Conservation (phyloP, 2,797 vertebrate genomes). For the Gobio occitaniae region DNA sequence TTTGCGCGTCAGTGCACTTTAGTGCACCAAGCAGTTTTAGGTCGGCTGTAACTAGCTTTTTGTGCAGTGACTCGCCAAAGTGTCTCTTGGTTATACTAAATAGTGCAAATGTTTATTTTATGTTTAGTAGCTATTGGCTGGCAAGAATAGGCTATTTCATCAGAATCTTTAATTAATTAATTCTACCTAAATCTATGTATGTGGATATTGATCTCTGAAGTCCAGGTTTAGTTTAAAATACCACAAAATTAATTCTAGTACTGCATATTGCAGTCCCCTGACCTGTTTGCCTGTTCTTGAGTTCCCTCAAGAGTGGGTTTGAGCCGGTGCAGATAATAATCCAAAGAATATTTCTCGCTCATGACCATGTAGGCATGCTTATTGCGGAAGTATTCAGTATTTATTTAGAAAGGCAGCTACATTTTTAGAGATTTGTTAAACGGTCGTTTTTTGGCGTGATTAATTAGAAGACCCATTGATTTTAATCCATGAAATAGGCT, state of each 20-base stretch:
- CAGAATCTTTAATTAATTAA: background rate
- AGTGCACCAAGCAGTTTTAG: constrained; percentile 40
- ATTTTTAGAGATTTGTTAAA: constrained; percentile 36
- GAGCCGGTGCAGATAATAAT: constrained; percentile 18
- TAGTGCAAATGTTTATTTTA: background rate
- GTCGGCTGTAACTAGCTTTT: background rate
- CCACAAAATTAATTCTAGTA: background rate
- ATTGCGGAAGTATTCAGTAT: constrained; percentile 41
- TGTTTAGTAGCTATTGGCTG: background rate
- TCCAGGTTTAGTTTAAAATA: background rate
- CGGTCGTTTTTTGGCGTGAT: constrained; percentile 15
- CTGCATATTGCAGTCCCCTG: background rate
- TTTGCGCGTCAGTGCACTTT: constrained; percentile 51
- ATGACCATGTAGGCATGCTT: constrained; percentile 45
- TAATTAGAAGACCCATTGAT: constrained; percentile 44
- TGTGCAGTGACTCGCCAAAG: background rate
- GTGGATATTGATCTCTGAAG: background rate
- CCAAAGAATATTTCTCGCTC: constrained; percentile 48
- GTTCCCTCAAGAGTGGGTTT: constrained; percentile 28
- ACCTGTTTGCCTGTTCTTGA: constrained; percentile 10
- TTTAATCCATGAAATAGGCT: constrained; percentile 53
- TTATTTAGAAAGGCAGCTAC: constrained; percentile 3
- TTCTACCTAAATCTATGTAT: background rate
- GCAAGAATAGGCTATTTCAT: background rate
- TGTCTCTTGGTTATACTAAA: background rate